Base-by-base conservation (phyloP, 2,888 invertebrate species). In the Drosophila kambysellisi region DNA sequence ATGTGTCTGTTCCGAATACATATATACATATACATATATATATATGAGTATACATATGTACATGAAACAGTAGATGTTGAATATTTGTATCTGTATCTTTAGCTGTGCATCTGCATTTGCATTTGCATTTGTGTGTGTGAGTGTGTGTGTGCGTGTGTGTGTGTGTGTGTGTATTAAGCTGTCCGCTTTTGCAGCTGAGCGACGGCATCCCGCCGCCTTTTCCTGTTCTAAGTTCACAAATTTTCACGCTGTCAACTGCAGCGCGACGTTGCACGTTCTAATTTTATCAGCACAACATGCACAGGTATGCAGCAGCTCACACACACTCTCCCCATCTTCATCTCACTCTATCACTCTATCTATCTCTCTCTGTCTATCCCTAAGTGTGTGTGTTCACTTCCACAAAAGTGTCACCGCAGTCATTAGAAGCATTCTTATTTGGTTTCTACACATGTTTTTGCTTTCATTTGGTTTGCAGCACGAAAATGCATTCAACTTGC, bases 351-450 rank as follows among this genome's bases (percentile, higher is more conserved):
- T 37, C 17, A 3, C 12, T 35, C 35, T 33, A 8, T 9, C 12
- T 11, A 11, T 5, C 25, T 61, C 29, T 32, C 35, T 37, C 30
- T 54, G 30, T 29, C 25, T 15, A 46, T 46, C 15, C 46, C 46
- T 25, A 5, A 56, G 29, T 29, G 25, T 50, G 12, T 70, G 51
- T 30, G 30, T 30, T 32, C 71, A 81, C 67, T 82, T 90, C 82
- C 83, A 88, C 84, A 79, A 89, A 89, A 89, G 89, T 88, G 91
- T 88, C 91, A 79, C 83, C 88, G 78, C 81, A 89, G 81, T 89
- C 86, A 88, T 88, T 90, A 85, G 85, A 67, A 79, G 71, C 74
- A 71, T 70, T 73, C 74, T 73, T 32, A 48, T 41, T 20, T 70
- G 30, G 29, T 30, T 37, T 65, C 53, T 73, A 85, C 88, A 88